Percentiles rank a stretch among this genome's conserved stretches.
Conservation (phyloP, 2,113 vertebrate genomes). For the Chunga burmeisteri region DNA sequence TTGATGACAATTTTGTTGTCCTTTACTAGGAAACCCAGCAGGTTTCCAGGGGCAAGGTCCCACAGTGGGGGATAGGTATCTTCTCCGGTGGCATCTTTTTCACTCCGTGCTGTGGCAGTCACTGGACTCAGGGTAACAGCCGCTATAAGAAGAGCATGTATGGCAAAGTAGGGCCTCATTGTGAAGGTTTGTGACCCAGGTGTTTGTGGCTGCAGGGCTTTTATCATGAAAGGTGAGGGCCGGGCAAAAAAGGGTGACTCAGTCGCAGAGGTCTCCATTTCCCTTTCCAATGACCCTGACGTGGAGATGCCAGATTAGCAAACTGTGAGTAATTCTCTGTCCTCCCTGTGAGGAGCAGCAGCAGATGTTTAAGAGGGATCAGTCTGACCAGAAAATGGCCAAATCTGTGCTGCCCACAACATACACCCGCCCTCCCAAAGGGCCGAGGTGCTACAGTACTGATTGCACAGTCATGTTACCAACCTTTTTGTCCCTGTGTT, state of each 20-base stretch:
- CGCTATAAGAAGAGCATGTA: not conserved
- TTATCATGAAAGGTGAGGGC: constrained; percentile 31
- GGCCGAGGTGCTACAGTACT: not conserved
- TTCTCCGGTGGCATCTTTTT: not conserved
- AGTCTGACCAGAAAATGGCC: not conserved
- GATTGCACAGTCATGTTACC: fast-evolving
- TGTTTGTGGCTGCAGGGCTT: not conserved
- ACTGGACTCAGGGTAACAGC: not conserved
- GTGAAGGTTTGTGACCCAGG: not conserved
- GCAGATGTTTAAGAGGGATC: not conserved
- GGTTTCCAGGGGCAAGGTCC: constrained; percentile 57
- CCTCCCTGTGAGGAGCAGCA: not conserved
- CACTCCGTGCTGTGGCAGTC: fast-evolving
- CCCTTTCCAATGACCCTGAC: not conserved
- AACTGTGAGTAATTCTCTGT: not conserved
- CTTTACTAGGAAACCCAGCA: constrained; percentile 60
- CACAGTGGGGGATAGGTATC: constrained; percentile 74
- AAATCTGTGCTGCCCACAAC: fast-evolving
- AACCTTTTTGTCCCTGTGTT: not conserved
- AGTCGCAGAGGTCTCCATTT: not conserved
- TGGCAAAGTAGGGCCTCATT: not conserved
- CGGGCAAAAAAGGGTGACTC: not conserved
- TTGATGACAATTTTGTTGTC: constrained; percentile 63
- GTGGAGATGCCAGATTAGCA: not conserved
- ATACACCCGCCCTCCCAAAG: not conserved